phyloP scores from a whole-genome alignment of 2,797 vertebrate species.

The Kryptopterus vitreolus region DNA sequence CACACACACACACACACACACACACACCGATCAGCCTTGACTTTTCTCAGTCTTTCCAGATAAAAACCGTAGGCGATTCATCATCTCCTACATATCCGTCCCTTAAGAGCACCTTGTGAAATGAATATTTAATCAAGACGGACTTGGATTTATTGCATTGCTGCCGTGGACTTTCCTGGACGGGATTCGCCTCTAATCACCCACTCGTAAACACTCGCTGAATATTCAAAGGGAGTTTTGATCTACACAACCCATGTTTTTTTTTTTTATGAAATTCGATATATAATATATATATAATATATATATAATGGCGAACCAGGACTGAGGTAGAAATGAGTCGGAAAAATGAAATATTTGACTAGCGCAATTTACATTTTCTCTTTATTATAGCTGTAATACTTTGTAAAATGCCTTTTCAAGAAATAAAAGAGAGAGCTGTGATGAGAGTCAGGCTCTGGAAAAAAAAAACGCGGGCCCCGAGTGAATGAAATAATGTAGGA shows the following conservation, averaged over 20 bases:
- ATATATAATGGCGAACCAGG: no score
- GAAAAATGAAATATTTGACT: background rate
- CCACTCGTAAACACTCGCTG: background rate
- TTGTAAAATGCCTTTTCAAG: background rate
- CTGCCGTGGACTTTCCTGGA: slow-evolving; percentile 16
- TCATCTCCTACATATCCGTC: slow-evolving; percentile 37
- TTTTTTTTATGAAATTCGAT: background rate
- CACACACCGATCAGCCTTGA: slow-evolving; percentile 28
- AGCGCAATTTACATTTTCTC: background rate
- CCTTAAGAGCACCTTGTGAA: slow-evolving; percentile 34
- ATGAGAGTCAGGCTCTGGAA: slow-evolving; percentile 7
- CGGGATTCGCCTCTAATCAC: slow-evolving; percentile 4
- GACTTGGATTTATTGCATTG: slow-evolving; percentile 12
- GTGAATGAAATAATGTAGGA: slow-evolving; percentile 45
- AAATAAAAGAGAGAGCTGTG: no score
- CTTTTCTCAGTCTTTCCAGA: slow-evolving; percentile 33
- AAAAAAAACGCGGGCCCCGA: background rate
- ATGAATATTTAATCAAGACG: slow-evolving; percentile 31
- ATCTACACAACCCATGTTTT: background rate
- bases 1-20: slow-evolving; percentile 12
- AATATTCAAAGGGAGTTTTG: background rate
- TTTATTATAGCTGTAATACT: background rate
- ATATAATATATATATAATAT: background rate
- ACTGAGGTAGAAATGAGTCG: background rate
- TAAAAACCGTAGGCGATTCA: slow-evolving; percentile 34